phyloP scores from a whole-genome alignment of 2,888 invertebrate species.

The Lacanobia wlatinum region DNA sequence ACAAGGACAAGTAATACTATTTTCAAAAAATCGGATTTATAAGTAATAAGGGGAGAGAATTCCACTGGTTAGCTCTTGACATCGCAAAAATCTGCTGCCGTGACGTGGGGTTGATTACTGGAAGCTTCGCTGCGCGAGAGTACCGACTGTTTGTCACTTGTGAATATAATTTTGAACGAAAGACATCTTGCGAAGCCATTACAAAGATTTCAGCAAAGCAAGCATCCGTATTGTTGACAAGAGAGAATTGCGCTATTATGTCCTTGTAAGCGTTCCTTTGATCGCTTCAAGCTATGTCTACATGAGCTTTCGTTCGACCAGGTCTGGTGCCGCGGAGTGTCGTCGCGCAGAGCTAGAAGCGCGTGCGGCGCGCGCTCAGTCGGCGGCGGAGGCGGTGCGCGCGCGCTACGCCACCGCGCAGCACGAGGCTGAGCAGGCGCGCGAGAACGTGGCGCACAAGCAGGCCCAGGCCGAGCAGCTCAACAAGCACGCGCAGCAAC shows the following conservation, averaged over 20 bases:
- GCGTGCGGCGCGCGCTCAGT: slow-evolving; percentile 61
- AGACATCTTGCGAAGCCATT: not conserved
- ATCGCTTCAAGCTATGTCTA: not conserved
- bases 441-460: slow-evolving; percentile 72
- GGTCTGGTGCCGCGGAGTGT: slow-evolving; percentile 73
- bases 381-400: slow-evolving; percentile 69
- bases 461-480: slow-evolving; percentile 71
- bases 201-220: not conserved
- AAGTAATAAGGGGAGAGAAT: not conserved
- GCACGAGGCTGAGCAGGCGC: slow-evolving; percentile 80
- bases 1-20: too few species aligned
- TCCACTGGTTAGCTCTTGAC: not conserved
- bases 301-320: not conserved
- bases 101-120: not conserved
- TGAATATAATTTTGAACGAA: too few species aligned
- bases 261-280: not conserved
- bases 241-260: not conserved
- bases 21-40: not conserved
- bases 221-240: not conserved
- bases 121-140: too few species aligned
- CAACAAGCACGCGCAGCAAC: slow-evolving; percentile 63
- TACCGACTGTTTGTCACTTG: too few species aligned
- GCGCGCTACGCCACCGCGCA: slow-evolving; percentile 83
- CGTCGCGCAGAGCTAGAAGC: slow-evolving; percentile 71
- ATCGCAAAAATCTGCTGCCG: not conserved